Base-by-base conservation (phyloP, 2,888 invertebrate genomes). In the Synanthedon tipuliformis region DNA sequence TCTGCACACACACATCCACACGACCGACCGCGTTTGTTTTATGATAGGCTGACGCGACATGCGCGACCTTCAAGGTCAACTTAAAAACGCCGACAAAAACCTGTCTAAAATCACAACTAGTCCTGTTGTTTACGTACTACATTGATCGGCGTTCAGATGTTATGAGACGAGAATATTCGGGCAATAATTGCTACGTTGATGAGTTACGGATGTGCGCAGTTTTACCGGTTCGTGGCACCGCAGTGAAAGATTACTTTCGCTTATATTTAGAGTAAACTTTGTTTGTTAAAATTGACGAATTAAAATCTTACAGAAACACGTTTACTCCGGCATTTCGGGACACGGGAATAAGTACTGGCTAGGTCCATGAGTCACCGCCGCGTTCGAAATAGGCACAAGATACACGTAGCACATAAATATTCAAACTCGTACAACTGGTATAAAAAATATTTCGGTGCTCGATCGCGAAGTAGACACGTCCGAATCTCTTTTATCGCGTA, bases 41-140 rank as follows among this genome's bases (percentile, higher is more conserved):
- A 69, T 65, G 63, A 60, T 66, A 63, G 61, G 66, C 62, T 73
- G 78, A 79, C 79, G 78, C 65, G 73, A 71, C 60, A 59, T 57
- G 59, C 56, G 52, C 58, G 71, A 70, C 79, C 78, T 78, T 74
- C 71, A 57, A 45, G 45, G 45, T 45, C 15, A 45, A 45, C 45
- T 56, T 55, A 64, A 56, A 60, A 61, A 59, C 59, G 59, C 55
- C 62, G 58, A 63, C 58, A 58, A 57, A 52, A 34, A 34, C 34
- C 34, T 34, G 34, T 34, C 34, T 34, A 34, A 34, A 34, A 34
- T 34, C 34, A 34, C 34, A 34, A 34, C 34, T 34, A 34, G 34
- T 34, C 34, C 34, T 34, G 34, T 34, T 34, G 34, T 34, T 34
- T 34, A 34, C 34, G 34, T 10, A 34, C 34, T 34, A 34, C 34